phyloP scores from a whole-genome alignment of 2,888 invertebrate species.

The Seira ritae region DNA sequence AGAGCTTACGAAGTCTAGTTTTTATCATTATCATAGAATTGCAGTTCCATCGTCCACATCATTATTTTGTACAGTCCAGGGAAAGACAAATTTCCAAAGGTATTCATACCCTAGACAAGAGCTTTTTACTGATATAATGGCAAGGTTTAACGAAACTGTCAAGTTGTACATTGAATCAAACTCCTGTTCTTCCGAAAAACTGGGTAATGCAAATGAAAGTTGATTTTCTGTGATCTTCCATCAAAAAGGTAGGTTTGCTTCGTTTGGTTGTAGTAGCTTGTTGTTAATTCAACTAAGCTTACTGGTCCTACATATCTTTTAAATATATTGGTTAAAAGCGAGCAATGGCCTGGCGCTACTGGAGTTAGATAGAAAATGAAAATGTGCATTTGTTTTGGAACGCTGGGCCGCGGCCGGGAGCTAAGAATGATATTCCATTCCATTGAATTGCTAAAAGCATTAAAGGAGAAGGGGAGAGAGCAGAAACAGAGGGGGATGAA shows the following conservation, averaged over 20 bases:
- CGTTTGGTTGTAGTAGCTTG: neutral
- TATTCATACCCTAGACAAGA: neutral
- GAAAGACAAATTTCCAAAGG: neutral
- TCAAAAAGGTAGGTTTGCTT: constrained; percentile 5
- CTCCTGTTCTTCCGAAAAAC: neutral
- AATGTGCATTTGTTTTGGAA: too few relatives aligned
- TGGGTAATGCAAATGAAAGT: neutral
- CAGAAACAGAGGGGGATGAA: neutral
- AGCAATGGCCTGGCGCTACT: neutral
- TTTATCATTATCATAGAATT: constrained; percentile 13
- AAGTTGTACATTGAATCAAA: neutral
- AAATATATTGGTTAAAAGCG: neutral
- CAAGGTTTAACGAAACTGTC: neutral
- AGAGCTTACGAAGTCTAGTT: neutral
- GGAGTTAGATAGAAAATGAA: neutral
- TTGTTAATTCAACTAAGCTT: neutral
- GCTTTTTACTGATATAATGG: too few relatives aligned
- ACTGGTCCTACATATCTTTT: neutral
- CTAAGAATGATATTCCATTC: too few relatives aligned
- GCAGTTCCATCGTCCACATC: too few relatives aligned
- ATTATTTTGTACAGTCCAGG: neutral
- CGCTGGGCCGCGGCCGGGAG: too few relatives aligned
- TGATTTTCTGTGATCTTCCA: constrained; percentile 2
- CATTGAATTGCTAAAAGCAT: constrained; percentile 8
- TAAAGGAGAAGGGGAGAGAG: constrained; percentile 3